Evolutionary conservation across 2,888 invertebrate species (phyloP).

Genomic region (Agrotis clavis): DNA sequence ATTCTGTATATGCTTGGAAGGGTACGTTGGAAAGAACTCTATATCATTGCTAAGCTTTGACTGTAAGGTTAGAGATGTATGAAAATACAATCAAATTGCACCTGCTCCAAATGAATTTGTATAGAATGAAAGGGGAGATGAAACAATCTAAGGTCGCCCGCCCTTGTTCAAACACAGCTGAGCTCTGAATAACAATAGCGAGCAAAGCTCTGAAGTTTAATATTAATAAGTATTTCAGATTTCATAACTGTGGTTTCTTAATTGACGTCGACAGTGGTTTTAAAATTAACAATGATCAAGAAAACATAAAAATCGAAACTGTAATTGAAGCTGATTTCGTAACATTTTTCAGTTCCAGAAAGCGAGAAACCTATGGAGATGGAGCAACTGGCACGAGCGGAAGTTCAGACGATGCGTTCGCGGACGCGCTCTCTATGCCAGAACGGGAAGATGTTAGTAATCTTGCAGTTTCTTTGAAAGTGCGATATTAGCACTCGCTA

Average conservation of each 20-base stretch:
- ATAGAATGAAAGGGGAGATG: no score
- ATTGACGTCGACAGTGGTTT: not conserved
- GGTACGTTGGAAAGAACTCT: slow-evolving; percentile 71
- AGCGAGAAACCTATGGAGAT: slow-evolving; percentile 92
- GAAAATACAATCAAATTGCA: no score
- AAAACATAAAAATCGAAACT: not conserved
- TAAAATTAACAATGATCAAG: not conserved
- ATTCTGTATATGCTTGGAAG: slow-evolving; percentile 93
- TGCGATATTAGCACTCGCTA: not conserved
- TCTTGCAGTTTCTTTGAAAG: not conserved
- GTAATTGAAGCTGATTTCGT: not conserved
- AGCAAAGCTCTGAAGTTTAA: no score
- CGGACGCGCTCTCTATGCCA: slow-evolving; percentile 91
- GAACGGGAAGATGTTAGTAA: slow-evolving; percentile 90
- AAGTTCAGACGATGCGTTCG: slow-evolving; percentile 91
- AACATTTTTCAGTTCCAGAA: slow-evolving; percentile 83
- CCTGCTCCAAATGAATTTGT: no score
- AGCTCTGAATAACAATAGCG: no score
- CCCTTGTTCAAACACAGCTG: no score
- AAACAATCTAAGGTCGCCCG: no score
- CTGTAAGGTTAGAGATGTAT: no score
- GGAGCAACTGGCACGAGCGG: slow-evolving; percentile 92
- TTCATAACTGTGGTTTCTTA: not conserved
- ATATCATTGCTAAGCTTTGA: no score
- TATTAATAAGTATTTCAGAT: not conserved